These are phyloP conservation scores for Rhogogaster chlorosoma DNA, from an alignment of 2,888 invertebrate species.

Conservation along the genomic window DNA sequence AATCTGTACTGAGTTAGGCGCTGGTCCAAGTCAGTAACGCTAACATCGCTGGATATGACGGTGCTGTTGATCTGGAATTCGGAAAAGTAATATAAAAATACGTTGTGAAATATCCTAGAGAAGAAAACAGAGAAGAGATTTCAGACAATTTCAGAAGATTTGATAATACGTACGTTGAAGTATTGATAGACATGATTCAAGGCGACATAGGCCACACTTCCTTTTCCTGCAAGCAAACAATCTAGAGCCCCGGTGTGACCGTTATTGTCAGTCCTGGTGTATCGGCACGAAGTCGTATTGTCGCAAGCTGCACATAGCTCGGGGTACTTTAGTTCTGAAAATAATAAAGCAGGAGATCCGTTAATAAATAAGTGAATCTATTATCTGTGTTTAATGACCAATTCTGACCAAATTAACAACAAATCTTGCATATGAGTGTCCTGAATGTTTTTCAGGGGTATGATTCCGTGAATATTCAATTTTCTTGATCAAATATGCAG, in stretches of 20 bases:
- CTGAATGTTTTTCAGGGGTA: too few relatives aligned
- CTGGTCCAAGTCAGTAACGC: conserved; percentile 55
- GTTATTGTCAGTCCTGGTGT: conserved; percentile 76
- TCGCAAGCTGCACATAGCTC: conserved; percentile 82
- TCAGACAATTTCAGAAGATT: not conserved
- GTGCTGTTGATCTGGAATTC: conserved; percentile 59
- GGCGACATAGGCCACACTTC: conserved; percentile 83
- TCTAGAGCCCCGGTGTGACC: conserved; percentile 83
- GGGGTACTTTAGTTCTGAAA: conserved; percentile 79
- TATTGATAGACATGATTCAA: conserved; percentile 79
- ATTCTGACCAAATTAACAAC: too few relatives aligned
- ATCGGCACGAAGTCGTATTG: conserved; percentile 67
- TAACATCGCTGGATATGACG: conserved; percentile 51
- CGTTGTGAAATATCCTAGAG: not conserved
- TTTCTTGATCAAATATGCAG: not conserved
- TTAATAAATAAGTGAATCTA: not conserved
- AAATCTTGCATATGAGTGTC: too few relatives aligned
- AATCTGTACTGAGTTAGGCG: conserved; percentile 66
- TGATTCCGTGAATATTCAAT: not conserved
- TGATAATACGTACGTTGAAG: conserved; percentile 77
- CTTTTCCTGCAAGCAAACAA: conserved; percentile 80
- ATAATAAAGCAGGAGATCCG: not conserved
- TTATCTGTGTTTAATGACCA: too few relatives aligned
- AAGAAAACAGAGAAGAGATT: not conserved
- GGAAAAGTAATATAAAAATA: conserved; percentile 39